Base-by-base conservation (phyloP, 2,113 vertebrate genomes). In the Rhinogobius similis region DNA sequence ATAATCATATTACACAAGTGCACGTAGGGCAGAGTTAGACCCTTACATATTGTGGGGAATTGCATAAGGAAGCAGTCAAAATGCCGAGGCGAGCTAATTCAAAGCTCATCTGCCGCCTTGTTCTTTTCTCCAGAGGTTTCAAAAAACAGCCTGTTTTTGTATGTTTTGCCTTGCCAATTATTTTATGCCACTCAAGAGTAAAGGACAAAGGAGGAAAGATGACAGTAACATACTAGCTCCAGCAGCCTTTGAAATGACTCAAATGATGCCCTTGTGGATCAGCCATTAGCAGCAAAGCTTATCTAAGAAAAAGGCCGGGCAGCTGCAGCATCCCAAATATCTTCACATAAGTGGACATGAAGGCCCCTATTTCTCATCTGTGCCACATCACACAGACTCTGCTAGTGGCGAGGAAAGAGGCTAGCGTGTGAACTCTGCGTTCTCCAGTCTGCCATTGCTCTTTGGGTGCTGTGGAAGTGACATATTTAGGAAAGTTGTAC, bases 331-430 rank as follows among this genome's bases (percentile, higher is more conserved):
- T 77, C 76, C 75, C 77, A 89, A 86, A 83, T 74, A 82, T 87
- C 62, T 75, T 43, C 44, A 77, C 67, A 76, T 81, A 86, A 90
- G 80, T 75, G 77, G 50, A 70, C 77, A 78, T 87, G 67, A 77
- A 82, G 80, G 81, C 79, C 61, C 72, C 5, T 67, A 73, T 81
- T 86, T 72, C 71, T 80, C 81, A 68, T 84, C 68, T 66, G 66
- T 52, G 70, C 75, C 69, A 87, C 86, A 88, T 84, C 79, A 88
- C 62, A 86, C 76, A 80, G 88, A 90, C 86, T 86, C 73, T 70
- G 61, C 78, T 69, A 85, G 77, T 68, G 74, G 75, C 70, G 80
- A 83, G 75, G 73, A 61, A 69, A 73, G 76, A 72, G 61, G 74
- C 53, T 61, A 53, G 72, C 68, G 77, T 52, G 65, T 73, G 83